These are phyloP conservation scores for Ips nitidus DNA, from an alignment of 1,140 invertebrate genomes.

Conservation along the genomic window DNA sequence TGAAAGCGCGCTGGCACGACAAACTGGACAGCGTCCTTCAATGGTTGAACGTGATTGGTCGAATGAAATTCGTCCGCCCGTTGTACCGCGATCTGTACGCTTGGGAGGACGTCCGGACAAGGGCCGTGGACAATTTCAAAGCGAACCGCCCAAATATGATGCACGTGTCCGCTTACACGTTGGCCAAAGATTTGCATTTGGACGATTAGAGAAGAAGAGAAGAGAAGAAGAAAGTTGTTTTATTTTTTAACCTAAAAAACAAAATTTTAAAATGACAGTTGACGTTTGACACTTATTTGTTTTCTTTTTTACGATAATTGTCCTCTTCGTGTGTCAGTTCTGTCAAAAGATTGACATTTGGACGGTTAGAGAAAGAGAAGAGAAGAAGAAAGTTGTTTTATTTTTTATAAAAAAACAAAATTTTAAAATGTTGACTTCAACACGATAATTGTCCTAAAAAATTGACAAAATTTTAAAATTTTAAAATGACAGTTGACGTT, in stretches of 20 bases:
- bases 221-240: too few species aligned
- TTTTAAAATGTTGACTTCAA: too few species aligned
- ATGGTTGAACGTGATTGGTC: constrained; percentile 80
- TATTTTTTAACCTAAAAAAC: too few species aligned
- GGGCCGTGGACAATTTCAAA: constrained; percentile 73
- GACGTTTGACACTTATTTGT: background rate
- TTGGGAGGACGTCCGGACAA: constrained; percentile 70
- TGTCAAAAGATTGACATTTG: too few species aligned
- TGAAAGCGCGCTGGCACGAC: constrained; percentile 69
- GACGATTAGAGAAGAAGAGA: constrained; percentile 15
- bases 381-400: too few species aligned
- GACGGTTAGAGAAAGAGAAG: too few species aligned
- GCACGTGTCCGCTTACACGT: constrained; percentile 70
- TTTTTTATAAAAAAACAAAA: too few species aligned
- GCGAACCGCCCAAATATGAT: constrained; percentile 77
- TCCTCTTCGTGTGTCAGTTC: too few species aligned
- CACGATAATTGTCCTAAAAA: too few species aligned
- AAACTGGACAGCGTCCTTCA: constrained; percentile 66
- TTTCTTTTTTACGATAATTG: constrained; percentile 10
- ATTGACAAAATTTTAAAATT: too few species aligned
- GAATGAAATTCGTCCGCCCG: constrained; percentile 89
- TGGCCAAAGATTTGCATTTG: constrained; percentile 78
- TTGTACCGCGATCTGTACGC: constrained; percentile 83
- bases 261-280: too few species aligned
- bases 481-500: too few species aligned